Conservation (phyloP, 53 echinoderm and acorn worm genomes). For the Mesocentrotus franciscanus region DNA sequence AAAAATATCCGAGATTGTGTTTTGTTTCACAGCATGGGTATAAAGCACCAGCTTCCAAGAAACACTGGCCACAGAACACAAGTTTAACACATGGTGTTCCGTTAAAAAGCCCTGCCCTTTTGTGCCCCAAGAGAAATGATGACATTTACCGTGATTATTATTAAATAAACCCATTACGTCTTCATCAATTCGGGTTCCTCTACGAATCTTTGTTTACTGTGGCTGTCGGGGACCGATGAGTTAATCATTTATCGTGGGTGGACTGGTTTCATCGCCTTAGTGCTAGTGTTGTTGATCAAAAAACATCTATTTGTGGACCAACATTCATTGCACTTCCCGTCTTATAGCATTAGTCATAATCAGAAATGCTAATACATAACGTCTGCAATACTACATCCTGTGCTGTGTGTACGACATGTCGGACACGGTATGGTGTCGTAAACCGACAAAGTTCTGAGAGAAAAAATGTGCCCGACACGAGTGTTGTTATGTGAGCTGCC, state of each 20-base stretch:
- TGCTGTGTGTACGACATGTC: neutral
- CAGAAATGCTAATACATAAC: conserved; percentile 7
- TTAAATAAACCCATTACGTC: neutral
- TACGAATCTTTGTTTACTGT: neutral
- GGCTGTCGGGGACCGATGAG: neutral
- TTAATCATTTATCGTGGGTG: neutral
- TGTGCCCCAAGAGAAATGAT: neutral
- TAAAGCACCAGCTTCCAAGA: neutral
- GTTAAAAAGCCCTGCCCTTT: neutral
- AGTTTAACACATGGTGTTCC: neutral
- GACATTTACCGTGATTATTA: neutral
- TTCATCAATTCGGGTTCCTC: neutral
- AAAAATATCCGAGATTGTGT: neutral
- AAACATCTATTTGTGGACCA: conserved; percentile 12
- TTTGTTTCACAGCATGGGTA: neutral
- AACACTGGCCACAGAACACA: neutral
- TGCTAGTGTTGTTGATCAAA: conserved; percentile 4
- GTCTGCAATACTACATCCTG: neutral
- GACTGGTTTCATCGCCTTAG: neutral
- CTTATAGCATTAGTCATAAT: conserved; percentile 13
- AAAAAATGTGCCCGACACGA: neutral
- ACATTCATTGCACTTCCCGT: conserved; percentile 19
- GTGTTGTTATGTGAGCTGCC: too few species aligned
- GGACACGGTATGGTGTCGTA: neutral
- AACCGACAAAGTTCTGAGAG: neutral